phyloP scores from a whole-genome alignment of 2,113 vertebrate species.

The Epinephelus moara region DNA sequence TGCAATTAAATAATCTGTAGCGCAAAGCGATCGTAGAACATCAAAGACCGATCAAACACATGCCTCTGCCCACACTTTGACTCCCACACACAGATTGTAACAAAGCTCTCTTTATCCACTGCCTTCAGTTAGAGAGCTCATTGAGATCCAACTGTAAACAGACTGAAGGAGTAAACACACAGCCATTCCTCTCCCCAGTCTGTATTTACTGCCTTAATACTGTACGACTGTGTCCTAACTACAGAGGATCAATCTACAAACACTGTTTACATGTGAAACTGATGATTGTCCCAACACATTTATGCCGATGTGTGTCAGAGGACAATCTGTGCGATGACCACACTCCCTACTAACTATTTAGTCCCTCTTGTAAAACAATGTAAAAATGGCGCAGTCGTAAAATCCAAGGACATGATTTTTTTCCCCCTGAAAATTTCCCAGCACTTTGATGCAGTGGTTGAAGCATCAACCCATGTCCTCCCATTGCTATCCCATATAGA shows the following conservation, averaged over 20 bases:
- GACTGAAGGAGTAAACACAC: not conserved
- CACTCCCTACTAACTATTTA: not conserved
- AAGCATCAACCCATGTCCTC: not conserved
- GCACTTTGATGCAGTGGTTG: not conserved
- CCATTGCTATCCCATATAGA: not conserved
- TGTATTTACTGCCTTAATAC: not conserved
- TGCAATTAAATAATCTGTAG: too few species aligned
- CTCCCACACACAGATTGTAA: slow-evolving; percentile 15
- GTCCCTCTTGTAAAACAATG: too few species aligned
- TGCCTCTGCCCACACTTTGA: not conserved
- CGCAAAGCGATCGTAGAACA: too few species aligned
- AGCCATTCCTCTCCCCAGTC: slow-evolving; percentile 1
- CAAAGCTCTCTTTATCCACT: slow-evolving; percentile 12
- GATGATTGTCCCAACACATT: not conserved
- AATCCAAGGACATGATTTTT: too few species aligned
- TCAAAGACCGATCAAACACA: not conserved
- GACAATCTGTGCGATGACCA: not conserved
- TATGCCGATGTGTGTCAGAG: not conserved
- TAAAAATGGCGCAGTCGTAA: too few species aligned
- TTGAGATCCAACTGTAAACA: slow-evolving; percentile 17
- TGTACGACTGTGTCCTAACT: not conserved
- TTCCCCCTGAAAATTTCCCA: not conserved
- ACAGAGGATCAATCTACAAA: not conserved
- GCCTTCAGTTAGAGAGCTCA: slow-evolving; percentile 12
- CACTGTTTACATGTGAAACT: not conserved